phyloP scores from a whole-genome alignment of 2,888 invertebrate genomes.

The Podabrus alpinus region DNA sequence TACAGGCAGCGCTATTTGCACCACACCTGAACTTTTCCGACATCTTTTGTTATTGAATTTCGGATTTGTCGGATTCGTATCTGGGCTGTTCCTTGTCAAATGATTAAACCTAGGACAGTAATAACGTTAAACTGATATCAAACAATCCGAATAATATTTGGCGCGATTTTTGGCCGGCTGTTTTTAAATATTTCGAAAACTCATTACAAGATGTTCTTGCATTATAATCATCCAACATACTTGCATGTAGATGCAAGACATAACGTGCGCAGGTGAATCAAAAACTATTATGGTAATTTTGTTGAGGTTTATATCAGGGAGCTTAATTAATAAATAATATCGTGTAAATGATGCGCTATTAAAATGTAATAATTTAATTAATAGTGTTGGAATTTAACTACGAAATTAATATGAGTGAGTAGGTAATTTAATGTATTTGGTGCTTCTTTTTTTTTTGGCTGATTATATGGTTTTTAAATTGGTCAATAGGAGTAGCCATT shows the following conservation, averaged over 20 bases:
- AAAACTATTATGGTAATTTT: neutral
- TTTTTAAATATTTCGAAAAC: no score
- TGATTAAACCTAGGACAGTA: no score
- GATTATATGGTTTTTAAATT: neutral
- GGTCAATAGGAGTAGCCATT: neutral
- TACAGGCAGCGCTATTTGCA: neutral
- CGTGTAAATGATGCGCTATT: neutral
- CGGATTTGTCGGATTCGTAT: no score
- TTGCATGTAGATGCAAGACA: neutral
- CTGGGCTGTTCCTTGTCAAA: no score
- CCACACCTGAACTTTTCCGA: conserved; percentile 19
- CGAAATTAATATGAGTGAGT: neutral
- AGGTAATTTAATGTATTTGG: conserved; percentile 1
- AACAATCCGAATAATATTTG: neutral
- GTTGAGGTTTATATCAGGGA: neutral
- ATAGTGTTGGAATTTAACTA: conserved; percentile 2
- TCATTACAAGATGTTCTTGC: neutral
- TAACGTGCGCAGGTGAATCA: neutral
- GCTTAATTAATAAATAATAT: neutral
- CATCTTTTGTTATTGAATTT: conserved; percentile 8
- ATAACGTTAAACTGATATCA: neutral
- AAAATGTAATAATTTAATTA: neutral
- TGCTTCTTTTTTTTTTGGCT: neutral
- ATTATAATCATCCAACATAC: neutral
- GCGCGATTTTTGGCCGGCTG: neutral